Evolutionary conservation across 1,140 invertebrate genomes (phyloP).

Genomic region (Leptinotarsa undecemlineata): DNA sequence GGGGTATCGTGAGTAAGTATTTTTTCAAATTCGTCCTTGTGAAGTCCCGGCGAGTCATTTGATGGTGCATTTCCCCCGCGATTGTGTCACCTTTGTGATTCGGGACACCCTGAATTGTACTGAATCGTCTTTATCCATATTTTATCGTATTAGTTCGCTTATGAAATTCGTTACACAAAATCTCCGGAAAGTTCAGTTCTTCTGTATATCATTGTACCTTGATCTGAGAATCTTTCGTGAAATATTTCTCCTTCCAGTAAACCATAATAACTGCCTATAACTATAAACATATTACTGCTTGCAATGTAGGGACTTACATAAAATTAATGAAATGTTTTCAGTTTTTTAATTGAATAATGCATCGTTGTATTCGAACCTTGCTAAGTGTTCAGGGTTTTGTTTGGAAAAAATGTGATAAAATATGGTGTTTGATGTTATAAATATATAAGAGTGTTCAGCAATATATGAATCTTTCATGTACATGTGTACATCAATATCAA

Average conservation of each 20-base stretch:
- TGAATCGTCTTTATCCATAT: not conserved
- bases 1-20: not conserved
- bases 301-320: too few species aligned
- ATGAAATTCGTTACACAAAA: too few species aligned
- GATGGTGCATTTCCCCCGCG: not conserved
- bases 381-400: too few species aligned
- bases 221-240: too few species aligned
- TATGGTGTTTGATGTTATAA: conserved; percentile 32
- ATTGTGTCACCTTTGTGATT: conserved; percentile 8
- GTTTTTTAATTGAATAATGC: too few species aligned
- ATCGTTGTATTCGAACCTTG: too few species aligned
- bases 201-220: too few species aligned
- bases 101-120: not conserved
- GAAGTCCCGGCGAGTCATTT: not conserved
- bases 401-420: not conserved
- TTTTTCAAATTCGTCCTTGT: not conserved
- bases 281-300: too few species aligned
- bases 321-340: too few species aligned
- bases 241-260: too few species aligned
- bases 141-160: not conserved
- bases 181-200: too few species aligned
- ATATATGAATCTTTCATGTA: conserved; percentile 33
- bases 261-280: too few species aligned
- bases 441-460: conserved; percentile 35
- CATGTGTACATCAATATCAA: conserved; percentile 26